Base-by-base conservation (phyloP, 2,888 invertebrate genomes). In the Trilocha varians region DNA sequence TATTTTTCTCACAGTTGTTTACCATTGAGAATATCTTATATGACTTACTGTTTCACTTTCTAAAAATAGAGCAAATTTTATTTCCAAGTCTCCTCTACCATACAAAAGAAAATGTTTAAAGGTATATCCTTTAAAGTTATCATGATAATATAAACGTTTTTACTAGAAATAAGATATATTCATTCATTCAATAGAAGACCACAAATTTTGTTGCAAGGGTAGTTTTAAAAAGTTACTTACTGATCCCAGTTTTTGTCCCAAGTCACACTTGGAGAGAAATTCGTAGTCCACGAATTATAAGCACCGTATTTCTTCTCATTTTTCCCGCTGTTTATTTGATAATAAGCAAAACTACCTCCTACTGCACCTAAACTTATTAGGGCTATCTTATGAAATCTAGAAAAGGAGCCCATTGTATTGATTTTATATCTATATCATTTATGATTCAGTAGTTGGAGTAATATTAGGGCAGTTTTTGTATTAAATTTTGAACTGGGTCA, bases 201-300 rank as follows among this genome's bases (percentile, higher is more conserved):
- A 25, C 25, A 25, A 6, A 9, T 1, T 25, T 25, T 4, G 3
- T 25, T 4, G 2, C 11, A 25, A 25, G 4, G 2, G 25, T 25
- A 25, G 2, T 18, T 1, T n/a, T 38, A 13, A 38, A 14, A 38
- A 18, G 17, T 17, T 46, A 82, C 89, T 88, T 87, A 93, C 92
- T 90, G 91, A 72, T 97, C 97, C 97, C 97, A 97, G 77, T 97
- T 95, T 41, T 80, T 84, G 57, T 96, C 93, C 97, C 97, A 97
- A 63, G 90, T 89, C 0, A 91, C 84, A 42, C 88, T 87, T 0
- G 92, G 91, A 1, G 78, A 79, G 52, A 85, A 88, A 71, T 89
- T 89, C 5, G 90, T 90, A 0, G 92, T 93, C 92, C 92, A 92
- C 0, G 92, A 91, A 55, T 89, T 88, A 34, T 86, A 71, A 0